Evolutionary conservation across 2,113 vertebrate species (phyloP).

Genomic region (Telmatochromis sp.): DNA sequence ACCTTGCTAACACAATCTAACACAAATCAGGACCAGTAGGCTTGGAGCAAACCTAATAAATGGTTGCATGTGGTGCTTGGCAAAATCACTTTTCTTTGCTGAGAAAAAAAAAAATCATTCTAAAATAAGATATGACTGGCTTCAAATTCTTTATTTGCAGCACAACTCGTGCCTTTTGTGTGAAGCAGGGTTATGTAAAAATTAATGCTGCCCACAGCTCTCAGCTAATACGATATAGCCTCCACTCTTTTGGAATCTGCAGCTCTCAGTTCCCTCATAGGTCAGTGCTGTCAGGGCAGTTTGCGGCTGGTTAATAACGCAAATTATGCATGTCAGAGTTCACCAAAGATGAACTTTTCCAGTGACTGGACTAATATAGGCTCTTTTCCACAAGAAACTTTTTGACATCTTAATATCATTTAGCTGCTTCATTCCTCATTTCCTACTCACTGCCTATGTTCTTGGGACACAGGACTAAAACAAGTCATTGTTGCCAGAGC

Average conservation of each 20-base stretch:
- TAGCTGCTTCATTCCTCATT: neutral
- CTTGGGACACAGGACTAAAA: neutral
- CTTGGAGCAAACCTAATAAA: neutral
- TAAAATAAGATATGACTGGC: neutral
- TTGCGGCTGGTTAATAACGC: neutral
- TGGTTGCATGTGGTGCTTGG: neutral
- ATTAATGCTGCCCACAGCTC: neutral
- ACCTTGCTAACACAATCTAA: neutral
- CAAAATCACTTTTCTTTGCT: neutral
- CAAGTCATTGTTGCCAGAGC: neutral
- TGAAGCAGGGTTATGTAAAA: neutral
- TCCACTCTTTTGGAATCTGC: neutral
- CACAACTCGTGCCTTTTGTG: neutral
- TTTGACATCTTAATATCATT: neutral
- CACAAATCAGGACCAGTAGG: neutral
- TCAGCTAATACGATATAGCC: neutral
- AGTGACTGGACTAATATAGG: neutral
- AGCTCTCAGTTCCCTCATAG: neutral
- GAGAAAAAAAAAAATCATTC: neutral
- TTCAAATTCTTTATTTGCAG: neutral
- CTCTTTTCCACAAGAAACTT: neutral
- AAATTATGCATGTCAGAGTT: neutral
- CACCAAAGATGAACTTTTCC: neutral
- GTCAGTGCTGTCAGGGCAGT: neutral
- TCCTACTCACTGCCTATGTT: neutral